Percentiles rank a stretch among this genome's conserved stretches.
phyloP scores from a whole-genome alignment of 2,113 vertebrate species.

The Ictidomys tridecemlineatus region DNA sequence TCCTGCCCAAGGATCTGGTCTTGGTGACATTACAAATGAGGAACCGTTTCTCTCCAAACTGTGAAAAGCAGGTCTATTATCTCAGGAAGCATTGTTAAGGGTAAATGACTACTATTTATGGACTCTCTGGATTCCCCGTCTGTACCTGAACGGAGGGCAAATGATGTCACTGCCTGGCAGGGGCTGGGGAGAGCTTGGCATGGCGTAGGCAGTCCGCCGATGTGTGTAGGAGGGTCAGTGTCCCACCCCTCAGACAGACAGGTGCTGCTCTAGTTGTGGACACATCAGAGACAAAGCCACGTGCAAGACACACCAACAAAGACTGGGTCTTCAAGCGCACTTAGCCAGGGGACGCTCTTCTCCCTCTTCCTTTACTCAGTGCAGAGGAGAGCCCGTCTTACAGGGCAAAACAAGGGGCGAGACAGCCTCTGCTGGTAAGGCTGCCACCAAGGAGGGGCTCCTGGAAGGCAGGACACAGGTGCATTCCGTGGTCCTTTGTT shows the following conservation, averaged over 20 bases:
- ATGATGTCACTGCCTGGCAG: neutral
- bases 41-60: neutral
- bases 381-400: neutral
- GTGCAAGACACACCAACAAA: no score
- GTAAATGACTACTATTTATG: neutral
- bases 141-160: neutral
- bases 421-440: neutral
- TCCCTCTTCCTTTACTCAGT: no score
- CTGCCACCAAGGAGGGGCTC: neutral
- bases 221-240: constrained; percentile 17
- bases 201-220: neutral
- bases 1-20: neutral
- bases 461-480: neutral
- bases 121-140: neutral
- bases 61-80: neutral
- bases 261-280: no score
- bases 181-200: neutral
- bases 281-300: no score
- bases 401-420: neutral
- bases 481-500: neutral
- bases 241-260: neutral
- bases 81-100: neutral
- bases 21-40: neutral
- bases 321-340: no score
- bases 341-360: no score